Base-by-base conservation (phyloP, 2,113 vertebrate species). In the Istiophorus platypterus region DNA sequence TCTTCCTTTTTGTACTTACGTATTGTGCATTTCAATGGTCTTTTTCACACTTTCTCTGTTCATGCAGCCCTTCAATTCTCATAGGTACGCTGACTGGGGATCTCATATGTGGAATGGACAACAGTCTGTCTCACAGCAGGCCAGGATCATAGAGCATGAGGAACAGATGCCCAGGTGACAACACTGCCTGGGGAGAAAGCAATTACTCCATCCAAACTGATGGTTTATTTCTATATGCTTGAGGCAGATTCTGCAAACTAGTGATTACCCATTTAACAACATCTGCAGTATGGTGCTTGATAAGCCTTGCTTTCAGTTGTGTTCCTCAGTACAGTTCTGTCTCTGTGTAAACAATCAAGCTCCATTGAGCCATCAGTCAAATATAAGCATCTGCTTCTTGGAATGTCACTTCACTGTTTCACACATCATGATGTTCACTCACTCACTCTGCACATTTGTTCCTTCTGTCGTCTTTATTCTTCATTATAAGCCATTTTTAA, bases 81-180 rank as follows among this genome's bases (percentile, higher is more conserved):
- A 45, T 34, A 42, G 45, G 65, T 34, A 3, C 17, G 17, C 49
- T 18, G 62, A 58, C 11, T 4, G 51, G n/a, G 18, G 26, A 47
- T 37, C 14, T 76, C 61, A 22, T 7, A 24, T 67, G 69, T 56
- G 39, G 59, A 54, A 67, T 1, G n/a, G 76, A 59, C 52, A 71
- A 29, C 74, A 78, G 80, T 78, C 76, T 78, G 72, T 27, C 49
- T 80, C 82, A 70, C 84, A 88, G 84, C 81, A 57, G 82, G 78
- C 64, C 4, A 24, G 42, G 73, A 51, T 72, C 77, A 66, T 5
- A 51, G 59, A 77, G 70, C 80, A 45, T 45, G 66, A 80, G 34
- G 72, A 84, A 49, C 83, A 90, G 84, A 90, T 86, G 81, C 73
- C 72, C 72, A 85, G 90, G 88, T 89, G 83, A 86, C 85, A 65